Evolutionary conservation across 2,113 vertebrate genomes (phyloP), one percentile per base, ranked within the genome.

Genomic region (Platysternon megacephalum): DNA sequence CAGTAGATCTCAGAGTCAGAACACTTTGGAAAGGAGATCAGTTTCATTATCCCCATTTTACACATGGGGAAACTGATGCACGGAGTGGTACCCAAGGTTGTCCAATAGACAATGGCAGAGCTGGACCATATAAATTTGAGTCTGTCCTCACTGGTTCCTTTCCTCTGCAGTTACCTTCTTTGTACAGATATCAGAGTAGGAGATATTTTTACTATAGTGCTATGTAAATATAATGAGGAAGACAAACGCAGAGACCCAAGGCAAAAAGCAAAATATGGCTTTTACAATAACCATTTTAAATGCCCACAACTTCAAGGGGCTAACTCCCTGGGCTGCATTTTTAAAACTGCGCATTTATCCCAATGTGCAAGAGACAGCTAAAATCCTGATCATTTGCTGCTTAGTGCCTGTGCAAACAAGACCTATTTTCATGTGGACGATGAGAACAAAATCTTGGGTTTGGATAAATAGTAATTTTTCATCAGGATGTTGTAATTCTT

Each of bases 381-480:
- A 93, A 96, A n/a, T 94, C 91, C 83, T 84, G 74, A 93, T 86
- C 61, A 11, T 52, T 51, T 86, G n/a, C 82, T 86, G 82, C 92
- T 91, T 58, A 94, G 74, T 93, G 76, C 74, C 80, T 53, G 84
- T 52, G 85, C 56, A 93, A 97, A 93, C 42, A 92, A 91, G 87
- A 88, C 83, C 87, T 94, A 82, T 94, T 90, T 89, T 85, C 79
- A 8, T 42, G 86, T 90, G 2, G 0, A 82, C 95, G 85, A 87
- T 29, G 32, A 96, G 93, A 96, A 95, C 35, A 91, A 90, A 93
- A 87, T 85, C 89, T 86, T 86, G 86, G 86, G 95, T 95, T 91
- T 82, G 74, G 93, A 93, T 79, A 94, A 92, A 96, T 7, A 96
- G 85, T n/a, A 88, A 94, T 93, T 97, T 96, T 95, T 97, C 94